Percentiles rank a stretch among this genome's conserved stretches.
Conservation (phyloP, 1,140 invertebrate genomes). For the Pseudoatta argentina region DNA sequence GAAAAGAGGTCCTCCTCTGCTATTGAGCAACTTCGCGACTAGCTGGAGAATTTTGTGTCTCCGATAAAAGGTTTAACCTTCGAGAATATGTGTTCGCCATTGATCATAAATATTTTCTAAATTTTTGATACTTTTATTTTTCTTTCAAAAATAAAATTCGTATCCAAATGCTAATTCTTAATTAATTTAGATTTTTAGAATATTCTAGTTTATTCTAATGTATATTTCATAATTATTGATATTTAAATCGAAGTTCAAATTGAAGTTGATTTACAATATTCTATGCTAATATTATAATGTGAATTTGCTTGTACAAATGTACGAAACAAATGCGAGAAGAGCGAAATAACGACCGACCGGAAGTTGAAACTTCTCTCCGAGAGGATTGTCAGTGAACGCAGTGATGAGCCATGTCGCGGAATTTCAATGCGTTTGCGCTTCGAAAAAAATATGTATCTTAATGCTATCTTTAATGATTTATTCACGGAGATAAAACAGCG, state of each 20-base stretch:
- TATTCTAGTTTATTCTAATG: neutral
- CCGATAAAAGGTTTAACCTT: neutral
- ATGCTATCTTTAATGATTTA: slow-evolving; percentile 59
- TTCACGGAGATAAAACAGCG: slow-evolving; percentile 54
- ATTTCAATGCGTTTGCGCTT: slow-evolving; percentile 38
- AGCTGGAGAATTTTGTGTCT: slow-evolving; percentile 31
- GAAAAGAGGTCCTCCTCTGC: slow-evolving; percentile 27
- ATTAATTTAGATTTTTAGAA: neutral
- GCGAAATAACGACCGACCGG: neutral
- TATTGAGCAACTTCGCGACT: slow-evolving; percentile 55
- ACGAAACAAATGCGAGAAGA: neutral
- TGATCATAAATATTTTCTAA: neutral
- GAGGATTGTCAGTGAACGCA: neutral
- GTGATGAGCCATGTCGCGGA: slow-evolving; percentile 14
- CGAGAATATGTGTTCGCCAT: neutral
- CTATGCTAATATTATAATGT: neutral
- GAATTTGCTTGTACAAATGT: neutral
- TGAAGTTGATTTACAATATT: neutral
- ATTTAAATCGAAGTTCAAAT: neutral
- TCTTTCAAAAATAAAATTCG: neutral
- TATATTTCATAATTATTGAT: neutral
- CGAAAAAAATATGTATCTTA: slow-evolving; percentile 56
- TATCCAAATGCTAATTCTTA: neutral
- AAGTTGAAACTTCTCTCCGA: slow-evolving; percentile 22
- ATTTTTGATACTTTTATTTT: neutral